Conservation (phyloP, 2,113 vertebrate species). For the Bothrops jararaca region DNA sequence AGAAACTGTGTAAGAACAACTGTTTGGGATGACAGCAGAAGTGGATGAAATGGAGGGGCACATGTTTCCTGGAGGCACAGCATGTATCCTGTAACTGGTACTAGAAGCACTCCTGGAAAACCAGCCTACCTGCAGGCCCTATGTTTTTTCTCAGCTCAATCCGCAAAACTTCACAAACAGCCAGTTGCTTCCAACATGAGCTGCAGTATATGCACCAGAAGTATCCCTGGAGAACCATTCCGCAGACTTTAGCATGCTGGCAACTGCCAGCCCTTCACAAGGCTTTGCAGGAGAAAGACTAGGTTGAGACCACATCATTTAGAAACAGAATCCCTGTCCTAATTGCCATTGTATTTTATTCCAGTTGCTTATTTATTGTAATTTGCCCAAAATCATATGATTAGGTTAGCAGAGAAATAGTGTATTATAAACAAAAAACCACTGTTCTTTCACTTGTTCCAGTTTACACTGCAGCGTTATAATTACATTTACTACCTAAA, state of each 20-base stretch:
- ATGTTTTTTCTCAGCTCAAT: not conserved
- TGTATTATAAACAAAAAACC: not conserved
- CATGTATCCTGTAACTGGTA: not conserved
- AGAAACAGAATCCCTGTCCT: not conserved
- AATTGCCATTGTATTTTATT: not conserved
- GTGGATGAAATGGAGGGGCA: not conserved
- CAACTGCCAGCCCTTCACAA: not conserved
- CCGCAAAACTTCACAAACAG: not conserved
- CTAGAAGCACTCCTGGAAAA: not conserved
- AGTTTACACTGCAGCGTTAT: conserved; percentile 19
- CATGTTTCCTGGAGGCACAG: not conserved
- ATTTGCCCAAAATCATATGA: not conserved
- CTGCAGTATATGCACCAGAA: not conserved
- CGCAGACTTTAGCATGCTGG: not conserved
- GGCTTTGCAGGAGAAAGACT: not conserved
- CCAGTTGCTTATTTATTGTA: not conserved
- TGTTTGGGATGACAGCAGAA: not conserved
- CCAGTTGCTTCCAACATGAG: not conserved
- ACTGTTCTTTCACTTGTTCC: conserved; percentile 13
- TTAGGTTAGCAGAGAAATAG: not conserved
- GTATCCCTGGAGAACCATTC: not conserved
- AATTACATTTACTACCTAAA: conserved; percentile 41
- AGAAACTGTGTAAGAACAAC: not conserved
- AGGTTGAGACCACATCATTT: not conserved
- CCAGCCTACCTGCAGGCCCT: not conserved